Percentiles rank a stretch among this genome's conserved stretches.
These are phyloP conservation scores for Acipenser oxyrinchus DNA, from an alignment of 2,797 vertebrate genomes.

Conservation along the genomic window DNA sequence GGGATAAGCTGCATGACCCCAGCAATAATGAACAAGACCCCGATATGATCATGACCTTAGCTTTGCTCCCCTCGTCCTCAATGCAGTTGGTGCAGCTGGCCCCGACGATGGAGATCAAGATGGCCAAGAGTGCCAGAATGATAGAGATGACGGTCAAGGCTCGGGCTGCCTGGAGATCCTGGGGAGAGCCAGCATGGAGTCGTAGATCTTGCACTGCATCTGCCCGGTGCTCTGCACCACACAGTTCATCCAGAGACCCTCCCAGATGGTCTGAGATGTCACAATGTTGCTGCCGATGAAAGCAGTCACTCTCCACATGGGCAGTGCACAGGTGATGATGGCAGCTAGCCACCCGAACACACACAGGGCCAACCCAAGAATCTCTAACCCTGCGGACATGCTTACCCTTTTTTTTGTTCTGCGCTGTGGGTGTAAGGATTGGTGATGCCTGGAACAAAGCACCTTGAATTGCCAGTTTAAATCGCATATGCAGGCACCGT, in stretches of 20 bases:
- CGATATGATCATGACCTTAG: conserved; percentile 82
- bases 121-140: conserved; percentile 67
- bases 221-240: conserved; percentile 83
- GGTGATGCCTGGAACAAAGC: conserved; percentile 12
- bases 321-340: conserved; percentile 75
- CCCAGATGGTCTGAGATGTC: conserved; percentile 80
- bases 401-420: conserved; percentile 25
- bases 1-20: conserved; percentile 83
- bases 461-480: conserved; percentile 27
- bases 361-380: conserved; percentile 71
- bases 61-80: conserved; percentile 78
- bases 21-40: conserved; percentile 76
- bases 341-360: conserved; percentile 80
- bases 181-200: conserved; percentile 74
- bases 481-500: conserved; percentile 27
- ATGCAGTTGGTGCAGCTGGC: conserved; percentile 92
- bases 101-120: conserved; percentile 77
- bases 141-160: conserved; percentile 80
- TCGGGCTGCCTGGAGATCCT: conserved; percentile 81
- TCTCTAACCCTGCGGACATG: conserved; percentile 87
- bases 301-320: conserved; percentile 85
- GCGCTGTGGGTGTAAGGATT: conserved; percentile 20
- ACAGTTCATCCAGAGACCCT: conserved; percentile 84
- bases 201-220: conserved; percentile 83
- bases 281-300: conserved; percentile 90